A percentile compares a stretch with the other conserved stretches of the same genome.
Evolutionary conservation across 2,113 vertebrate species (phyloP).

Genomic region (Platichthys flesus): DNA sequence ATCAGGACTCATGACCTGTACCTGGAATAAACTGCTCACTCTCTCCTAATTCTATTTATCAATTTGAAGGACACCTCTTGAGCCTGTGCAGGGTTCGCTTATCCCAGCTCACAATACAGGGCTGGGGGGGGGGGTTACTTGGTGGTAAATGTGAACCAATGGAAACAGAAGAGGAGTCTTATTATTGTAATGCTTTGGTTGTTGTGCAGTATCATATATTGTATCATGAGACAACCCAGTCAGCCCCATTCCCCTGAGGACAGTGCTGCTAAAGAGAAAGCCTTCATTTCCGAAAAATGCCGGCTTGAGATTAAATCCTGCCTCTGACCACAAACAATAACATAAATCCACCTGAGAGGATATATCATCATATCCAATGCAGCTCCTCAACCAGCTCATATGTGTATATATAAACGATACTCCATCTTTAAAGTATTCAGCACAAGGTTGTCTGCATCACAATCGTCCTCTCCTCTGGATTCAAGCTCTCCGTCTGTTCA

Average conservation of each 20-base stretch:
- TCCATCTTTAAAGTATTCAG: background rate
- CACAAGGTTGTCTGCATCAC: conserved; percentile 14
- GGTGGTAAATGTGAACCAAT: too few relatives aligned
- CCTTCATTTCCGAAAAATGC: background rate
- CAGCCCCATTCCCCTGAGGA: too few relatives aligned
- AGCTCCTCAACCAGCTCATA: background rate
- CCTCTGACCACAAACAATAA: background rate
- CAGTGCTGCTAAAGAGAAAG: too few relatives aligned
- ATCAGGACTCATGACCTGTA: background rate
- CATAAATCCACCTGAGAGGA: background rate
- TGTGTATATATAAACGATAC: background rate
- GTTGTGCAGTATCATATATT: too few relatives aligned
- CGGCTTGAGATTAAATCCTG: background rate
- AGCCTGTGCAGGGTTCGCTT: background rate
- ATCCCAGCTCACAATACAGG: background rate
- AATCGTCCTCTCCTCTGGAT: too few relatives aligned
- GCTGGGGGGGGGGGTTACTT: too few relatives aligned
- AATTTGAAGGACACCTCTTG: background rate
- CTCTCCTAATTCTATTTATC: background rate
- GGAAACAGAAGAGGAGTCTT: too few relatives aligned
- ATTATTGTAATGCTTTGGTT: too few relatives aligned
- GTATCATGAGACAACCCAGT: too few relatives aligned
- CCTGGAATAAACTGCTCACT: background rate
- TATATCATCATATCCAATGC: background rate
- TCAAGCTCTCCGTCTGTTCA: too few relatives aligned